These are phyloP conservation scores for Zosterops lateralis DNA, from an alignment of 2,113 vertebrate species.

Conservation along the genomic window DNA sequence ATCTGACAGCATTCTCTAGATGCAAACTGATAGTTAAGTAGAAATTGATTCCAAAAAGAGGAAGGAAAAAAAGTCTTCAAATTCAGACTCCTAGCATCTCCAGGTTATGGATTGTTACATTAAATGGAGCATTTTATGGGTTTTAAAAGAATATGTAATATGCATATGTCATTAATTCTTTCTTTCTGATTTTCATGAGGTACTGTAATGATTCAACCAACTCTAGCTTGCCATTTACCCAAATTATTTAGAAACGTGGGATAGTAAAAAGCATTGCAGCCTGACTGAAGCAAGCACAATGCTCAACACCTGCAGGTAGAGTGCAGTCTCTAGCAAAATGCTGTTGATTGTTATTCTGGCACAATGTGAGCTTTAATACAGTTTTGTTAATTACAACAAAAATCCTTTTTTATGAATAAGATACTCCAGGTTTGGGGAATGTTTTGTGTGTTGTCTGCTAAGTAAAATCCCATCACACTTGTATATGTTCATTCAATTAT, in stretches of 20 bases:
- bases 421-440: constrained; percentile 59
- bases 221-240: constrained; percentile 5
- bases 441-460: constrained; percentile 68
- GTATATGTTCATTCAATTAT: constrained; percentile 77
- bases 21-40: not conserved
- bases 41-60: not conserved
- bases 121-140: constrained; percentile 8
- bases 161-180: constrained; percentile 4
- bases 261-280: constrained; percentile 15
- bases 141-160: not conserved
- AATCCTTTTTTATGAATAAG: constrained; percentile 72
- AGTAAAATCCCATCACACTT: constrained; percentile 74
- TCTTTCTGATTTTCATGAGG: constrained; percentile 26
- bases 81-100: not conserved
- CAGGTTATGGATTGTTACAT: not conserved
- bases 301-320: constrained; percentile 71
- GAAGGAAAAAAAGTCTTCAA: not conserved
- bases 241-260: constrained; percentile 38
- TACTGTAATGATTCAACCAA: not conserved
- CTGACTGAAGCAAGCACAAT: constrained; percentile 66
- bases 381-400: constrained; percentile 76
- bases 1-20: not conserved
- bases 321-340: constrained; percentile 67
- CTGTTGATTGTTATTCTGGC: constrained; percentile 68
- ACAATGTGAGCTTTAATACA: constrained; percentile 66